Evolutionary conservation across 2,888 invertebrate species (phyloP).

Genomic region (Dryocosmus kuriphilus): DNA sequence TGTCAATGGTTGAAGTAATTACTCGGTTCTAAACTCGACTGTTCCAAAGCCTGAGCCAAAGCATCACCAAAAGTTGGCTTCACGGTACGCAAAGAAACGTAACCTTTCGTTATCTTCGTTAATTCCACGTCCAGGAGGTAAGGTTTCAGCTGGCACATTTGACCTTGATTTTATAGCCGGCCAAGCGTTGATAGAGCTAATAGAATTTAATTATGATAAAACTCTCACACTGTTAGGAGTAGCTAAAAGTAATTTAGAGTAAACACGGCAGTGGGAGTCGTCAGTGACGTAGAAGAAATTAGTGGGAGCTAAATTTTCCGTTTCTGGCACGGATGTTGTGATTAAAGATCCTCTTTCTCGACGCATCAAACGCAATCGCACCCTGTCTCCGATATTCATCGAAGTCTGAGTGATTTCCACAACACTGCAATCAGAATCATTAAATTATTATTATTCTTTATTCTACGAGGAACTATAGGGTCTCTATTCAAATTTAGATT

Average conservation of each 20-base stretch:
- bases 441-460: background rate
- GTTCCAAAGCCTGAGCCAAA: constrained; percentile 81
- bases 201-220: background rate
- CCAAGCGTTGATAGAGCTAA: constrained; percentile 63
- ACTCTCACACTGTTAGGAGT: constrained; percentile 82
- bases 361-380: constrained; percentile 91
- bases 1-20: constrained; percentile 38
- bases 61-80: constrained; percentile 82
- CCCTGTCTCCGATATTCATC: constrained; percentile 82
- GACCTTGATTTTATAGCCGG: constrained; percentile 67
- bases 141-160: constrained; percentile 48
- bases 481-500: background rate
- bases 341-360: constrained; percentile 84
- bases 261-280: constrained; percentile 80
- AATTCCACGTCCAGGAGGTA: constrained; percentile 69
- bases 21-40: constrained; percentile 77
- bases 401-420: constrained; percentile 79
- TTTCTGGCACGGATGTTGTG: constrained; percentile 79
- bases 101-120: constrained; percentile 77
- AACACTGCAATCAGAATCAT: constrained; percentile 79
- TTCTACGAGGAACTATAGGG: too few relatives aligned
- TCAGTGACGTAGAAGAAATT: constrained; percentile 78
- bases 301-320: constrained; percentile 65
- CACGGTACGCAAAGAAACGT: constrained; percentile 79
- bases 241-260: constrained; percentile 89